Base-by-base conservation (phyloP, 2,888 invertebrate species). In the Acanthosepion esculentum region DNA sequence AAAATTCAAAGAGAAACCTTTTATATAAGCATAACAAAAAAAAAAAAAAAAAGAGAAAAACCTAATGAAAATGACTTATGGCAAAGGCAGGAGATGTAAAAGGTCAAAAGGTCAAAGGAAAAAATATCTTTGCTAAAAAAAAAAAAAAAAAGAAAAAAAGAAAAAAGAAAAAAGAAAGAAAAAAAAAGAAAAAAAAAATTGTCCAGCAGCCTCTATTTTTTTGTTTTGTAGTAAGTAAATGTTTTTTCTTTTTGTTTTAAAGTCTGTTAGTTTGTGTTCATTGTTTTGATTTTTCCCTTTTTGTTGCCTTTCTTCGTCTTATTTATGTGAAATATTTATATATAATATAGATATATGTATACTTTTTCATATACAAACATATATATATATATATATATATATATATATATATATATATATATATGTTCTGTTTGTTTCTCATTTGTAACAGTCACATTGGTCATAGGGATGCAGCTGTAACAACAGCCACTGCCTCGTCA, bases 381-480 rank as follows among this genome's bases (percentile, higher is more conserved):
- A n/a, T n/a, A n/a, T n/a, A n/a, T n/a, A n/a, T n/a, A n/a, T n/a
- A n/a, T n/a, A n/a, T n/a, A n/a, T n/a, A n/a, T n/a, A n/a, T n/a
- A n/a, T n/a, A n/a, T n/a, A 50, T 18, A 48, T 48, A 92, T 12
- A 48, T 92, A 92, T 29, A 92, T 48, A 92, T 48, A 92, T 92
- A 92, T 92, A 92, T 92, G 48, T 92, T 10, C 48, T 92, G 92
- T 92, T 48, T 92, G n/a, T n/a, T n/a, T n/a, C n/a, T n/a, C n/a
- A 20, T 92, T 12, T 92, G 92, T 29, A 92, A 78, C n/a, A 78
- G 78, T 78, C n/a, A n/a, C 78, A 78, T n/a, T 78, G 78, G 78
- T 78, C 78, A 78, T 78, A 15, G 78, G 29, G 78, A 78, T 78
- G 78, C 78, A n/a, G 29, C 29, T 78, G n/a, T n/a, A 78, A 78